Conservation (phyloP, 2,797 vertebrate species). For the Micrastur ruficollis region DNA sequence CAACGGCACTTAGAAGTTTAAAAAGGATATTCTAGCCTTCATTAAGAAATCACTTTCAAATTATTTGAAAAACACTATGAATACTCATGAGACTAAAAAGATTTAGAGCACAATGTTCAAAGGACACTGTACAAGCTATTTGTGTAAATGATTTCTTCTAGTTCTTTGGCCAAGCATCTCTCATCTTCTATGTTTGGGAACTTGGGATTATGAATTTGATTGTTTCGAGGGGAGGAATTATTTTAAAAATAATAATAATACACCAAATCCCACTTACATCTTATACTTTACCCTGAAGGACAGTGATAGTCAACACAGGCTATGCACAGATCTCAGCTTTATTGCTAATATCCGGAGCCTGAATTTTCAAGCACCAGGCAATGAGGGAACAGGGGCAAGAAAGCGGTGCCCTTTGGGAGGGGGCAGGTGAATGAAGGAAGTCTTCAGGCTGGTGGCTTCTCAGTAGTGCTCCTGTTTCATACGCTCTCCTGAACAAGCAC, state of each 20-base stretch:
- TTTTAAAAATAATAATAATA: neutral
- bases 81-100: constrained; percentile 51
- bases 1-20: constrained; percentile 51
- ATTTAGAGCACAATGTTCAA: constrained; percentile 32
- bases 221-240: neutral
- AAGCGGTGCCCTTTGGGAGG: neutral
- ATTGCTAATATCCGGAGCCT: neutral
- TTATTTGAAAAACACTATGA: constrained; percentile 38
- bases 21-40: constrained; percentile 48
- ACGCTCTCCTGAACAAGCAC: rapidly evolving
- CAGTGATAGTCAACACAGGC: neutral
- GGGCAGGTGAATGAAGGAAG: rapidly evolving
- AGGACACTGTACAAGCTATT: neutral
- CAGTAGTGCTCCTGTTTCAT: neutral
- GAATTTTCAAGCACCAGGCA: neutral
- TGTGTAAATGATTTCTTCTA: constrained; percentile 23
- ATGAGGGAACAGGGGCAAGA: neutral
- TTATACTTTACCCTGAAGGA: neutral
- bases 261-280: neutral
- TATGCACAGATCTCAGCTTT: neutral
- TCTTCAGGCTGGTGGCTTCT: neutral
- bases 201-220: neutral
- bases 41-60: constrained; percentile 29
- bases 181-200: neutral
- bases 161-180: neutral